Conservation (phyloP, 92 coral and sea anemone genomes). For the Actinernus sp. region DNA sequence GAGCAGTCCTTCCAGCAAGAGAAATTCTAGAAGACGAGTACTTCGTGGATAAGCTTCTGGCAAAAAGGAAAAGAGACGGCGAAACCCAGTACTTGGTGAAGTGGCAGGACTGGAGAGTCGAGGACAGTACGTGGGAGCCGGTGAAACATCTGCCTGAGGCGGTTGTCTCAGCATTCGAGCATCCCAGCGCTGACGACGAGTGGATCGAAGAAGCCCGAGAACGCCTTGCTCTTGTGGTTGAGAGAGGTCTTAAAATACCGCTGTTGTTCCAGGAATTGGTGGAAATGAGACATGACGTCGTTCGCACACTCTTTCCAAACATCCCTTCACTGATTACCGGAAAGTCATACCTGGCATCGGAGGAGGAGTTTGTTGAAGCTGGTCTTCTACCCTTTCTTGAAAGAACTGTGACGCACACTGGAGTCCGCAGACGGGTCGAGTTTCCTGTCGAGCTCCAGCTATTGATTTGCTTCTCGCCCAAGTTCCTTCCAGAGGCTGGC, state of each 20-base stretch:
- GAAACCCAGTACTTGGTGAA: background rate
- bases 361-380: constrained; percentile 4
- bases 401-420: constrained; percentile 4
- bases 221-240: constrained; percentile 7
- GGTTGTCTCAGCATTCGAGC: constrained; percentile 5
- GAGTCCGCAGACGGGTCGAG: too few relatives aligned
- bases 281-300: constrained; percentile 4
- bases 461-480: constrained; percentile 2
- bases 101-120: background rate
- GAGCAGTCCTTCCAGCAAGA: background rate
- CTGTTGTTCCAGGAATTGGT: background rate
- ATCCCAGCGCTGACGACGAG: background rate
- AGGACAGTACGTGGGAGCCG: constrained; percentile 24
- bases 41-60: background rate
- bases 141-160: background rate
- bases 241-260: background rate
- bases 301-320: constrained; percentile 8
- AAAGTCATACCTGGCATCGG: constrained; percentile 1
- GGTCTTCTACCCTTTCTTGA: constrained; percentile 9
- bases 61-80: background rate
- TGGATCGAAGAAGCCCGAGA: constrained; percentile 8
- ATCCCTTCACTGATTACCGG: background rate
- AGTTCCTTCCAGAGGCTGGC: too few relatives aligned
- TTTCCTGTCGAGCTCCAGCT: constrained; percentile 8
- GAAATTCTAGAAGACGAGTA: background rate